These are phyloP conservation scores for Adelognathus sp. DNA, from an alignment of 2,888 invertebrate species.

Conservation along the genomic window DNA sequence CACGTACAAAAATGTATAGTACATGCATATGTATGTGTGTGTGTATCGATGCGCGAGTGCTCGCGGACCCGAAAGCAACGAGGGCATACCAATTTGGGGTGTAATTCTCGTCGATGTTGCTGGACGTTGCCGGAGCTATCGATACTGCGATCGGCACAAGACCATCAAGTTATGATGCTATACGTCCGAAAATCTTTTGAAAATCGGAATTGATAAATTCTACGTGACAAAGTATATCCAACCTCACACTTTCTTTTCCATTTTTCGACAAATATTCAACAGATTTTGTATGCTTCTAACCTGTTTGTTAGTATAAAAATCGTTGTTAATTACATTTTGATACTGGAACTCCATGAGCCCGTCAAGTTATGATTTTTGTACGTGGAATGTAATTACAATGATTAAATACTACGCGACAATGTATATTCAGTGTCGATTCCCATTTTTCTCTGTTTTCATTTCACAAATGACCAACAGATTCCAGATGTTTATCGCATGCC, in stretches of 20 bases:
- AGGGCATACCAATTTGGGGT: conserved; percentile 51
- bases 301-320: too few species aligned
- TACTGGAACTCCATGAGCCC: too few species aligned
- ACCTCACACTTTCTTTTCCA: not conserved
- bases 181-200: conserved; percentile 53
- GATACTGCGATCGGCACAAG: conserved; percentile 51
- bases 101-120: conserved; percentile 50
- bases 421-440: too few species aligned
- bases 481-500: too few species aligned
- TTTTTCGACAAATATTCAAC: not conserved
- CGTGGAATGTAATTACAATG: not conserved
- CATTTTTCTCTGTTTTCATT: too few species aligned
- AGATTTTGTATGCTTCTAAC: too few species aligned
- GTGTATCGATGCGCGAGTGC: conserved; percentile 28
- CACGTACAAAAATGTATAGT: not conserved
- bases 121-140: conserved; percentile 43
- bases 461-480: too few species aligned
- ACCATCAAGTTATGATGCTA: conserved; percentile 51
- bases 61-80: conserved; percentile 36
- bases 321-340: too few species aligned
- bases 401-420: too few species aligned
- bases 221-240: conserved; percentile 15
- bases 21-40: not conserved
- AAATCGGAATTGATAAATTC: conserved; percentile 46
- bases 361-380: not conserved